Evolutionary conservation across 2,113 vertebrate species (phyloP), one percentile per base, ranked within the genome.

Genomic region (Semnornis frantzii): DNA sequence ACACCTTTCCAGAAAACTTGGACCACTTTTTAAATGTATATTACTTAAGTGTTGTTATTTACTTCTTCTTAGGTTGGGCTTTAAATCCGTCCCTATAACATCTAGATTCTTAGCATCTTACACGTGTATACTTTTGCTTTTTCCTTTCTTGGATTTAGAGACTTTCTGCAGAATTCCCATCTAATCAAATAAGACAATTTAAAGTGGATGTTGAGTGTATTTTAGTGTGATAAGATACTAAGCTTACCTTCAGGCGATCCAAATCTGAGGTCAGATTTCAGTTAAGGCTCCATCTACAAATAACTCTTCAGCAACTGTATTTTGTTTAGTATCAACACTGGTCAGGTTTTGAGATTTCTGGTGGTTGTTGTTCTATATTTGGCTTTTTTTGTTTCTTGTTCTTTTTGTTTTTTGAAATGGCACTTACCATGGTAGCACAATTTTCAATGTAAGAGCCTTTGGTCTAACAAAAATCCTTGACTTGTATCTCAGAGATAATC

Each of bases 251-350:
- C n/a, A 64, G 28, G 28, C 55, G 66, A 68, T 73, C 39, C 76
- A 92, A 95, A 93, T 76, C 65, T 44, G 12, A 73, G 23, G 33
- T 76, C 52, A 68, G 15, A 24, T 66, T 85, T 50, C 72, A 77
- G 5, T 57, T 88, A 81, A 86, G 12, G 13, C 5, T 82, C 5
- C 33, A 23, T 11, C 28, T 73, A 69, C 12, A 48, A 30, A 86
- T 82, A 66, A 5, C 28, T 82, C 15, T 85, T 94, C 9, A 28
- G 23, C 23, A 14, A 20, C 27, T 86, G 5, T 39, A 19, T 4
- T 76, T 77, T 57, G 19, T 72, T 64, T 68, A 71, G 46, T 42
- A 39, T 4, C 62, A 48, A 3, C 10, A 57, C 3, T 37, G 37
- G 11, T 30, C 15, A 78, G 16, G 8, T 76, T 73, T 82, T 3